Percentiles rank a stretch among this genome's conserved stretches.
phyloP scores from a whole-genome alignment of 1,140 invertebrate genomes.

The Drosophila asahinai region DNA sequence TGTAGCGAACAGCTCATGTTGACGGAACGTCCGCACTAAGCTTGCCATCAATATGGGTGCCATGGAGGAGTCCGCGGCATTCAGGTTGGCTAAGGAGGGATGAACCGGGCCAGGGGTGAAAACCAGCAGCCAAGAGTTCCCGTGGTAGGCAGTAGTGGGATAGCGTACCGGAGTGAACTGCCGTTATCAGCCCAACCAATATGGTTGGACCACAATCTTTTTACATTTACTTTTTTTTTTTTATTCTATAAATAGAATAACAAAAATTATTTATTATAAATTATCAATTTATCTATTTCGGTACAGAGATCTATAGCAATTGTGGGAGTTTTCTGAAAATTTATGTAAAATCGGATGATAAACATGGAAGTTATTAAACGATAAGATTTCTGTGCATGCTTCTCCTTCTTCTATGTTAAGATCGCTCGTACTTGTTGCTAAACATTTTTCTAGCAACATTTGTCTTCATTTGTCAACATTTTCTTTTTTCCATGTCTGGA shows the following conservation, averaged over 20 bases:
- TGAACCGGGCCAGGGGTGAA: slow-evolving; percentile 98
- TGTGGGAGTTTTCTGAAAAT: no score
- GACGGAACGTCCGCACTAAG: slow-evolving; percentile 95
- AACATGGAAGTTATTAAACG: no score
- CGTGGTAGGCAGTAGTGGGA: slow-evolving; percentile 98
- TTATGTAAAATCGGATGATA: no score
- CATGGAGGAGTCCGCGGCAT: slow-evolving; percentile 91
- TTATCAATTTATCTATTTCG: no score
- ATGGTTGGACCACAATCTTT: slow-evolving; percentile 94
- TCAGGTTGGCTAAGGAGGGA: slow-evolving; percentile 97
- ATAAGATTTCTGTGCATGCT: no score
- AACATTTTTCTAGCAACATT: no score
- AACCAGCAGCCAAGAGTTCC: slow-evolving; percentile 98
- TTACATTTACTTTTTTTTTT: background rate
- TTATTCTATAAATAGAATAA: background rate
- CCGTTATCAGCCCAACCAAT: slow-evolving; percentile 93
- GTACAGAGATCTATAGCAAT: no score
- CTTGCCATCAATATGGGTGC: slow-evolving; percentile 96
- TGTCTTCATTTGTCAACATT: no score
- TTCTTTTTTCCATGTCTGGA: no score
- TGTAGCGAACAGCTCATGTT: slow-evolving; percentile 89
- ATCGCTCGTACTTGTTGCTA: no score
- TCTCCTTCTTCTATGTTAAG: no score
- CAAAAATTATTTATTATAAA: no score
- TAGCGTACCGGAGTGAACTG: slow-evolving; percentile 97